A percentile compares a stretch with the other conserved stretches of the same genome.
Conservation (phyloP, 2,888 invertebrate genomes). For the Onchidella celtica region DNA sequence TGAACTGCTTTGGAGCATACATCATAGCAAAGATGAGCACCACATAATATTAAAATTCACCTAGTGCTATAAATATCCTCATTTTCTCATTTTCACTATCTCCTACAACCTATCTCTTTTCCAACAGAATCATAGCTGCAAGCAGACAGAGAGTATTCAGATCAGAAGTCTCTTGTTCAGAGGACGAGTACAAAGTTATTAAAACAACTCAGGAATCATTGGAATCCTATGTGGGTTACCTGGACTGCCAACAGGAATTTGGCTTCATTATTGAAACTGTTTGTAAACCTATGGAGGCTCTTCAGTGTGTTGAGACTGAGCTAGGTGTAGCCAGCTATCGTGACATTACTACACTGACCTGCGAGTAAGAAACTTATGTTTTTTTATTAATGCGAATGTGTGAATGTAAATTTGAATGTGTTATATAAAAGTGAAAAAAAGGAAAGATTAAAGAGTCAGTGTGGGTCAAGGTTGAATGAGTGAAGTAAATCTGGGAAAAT, state of each 20-base stretch:
- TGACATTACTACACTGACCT: not conserved
- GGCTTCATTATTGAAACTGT: not conserved
- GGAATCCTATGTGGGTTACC: not conserved
- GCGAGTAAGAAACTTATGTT: conserved; percentile 10
- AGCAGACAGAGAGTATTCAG: conserved; percentile 12
- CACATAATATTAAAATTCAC: no score
- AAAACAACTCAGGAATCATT: not conserved
- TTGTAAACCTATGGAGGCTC: conserved; percentile 24
- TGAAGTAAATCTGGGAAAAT: no score
- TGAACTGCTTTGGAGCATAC: no score
- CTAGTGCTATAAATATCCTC: no score
- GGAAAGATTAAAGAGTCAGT: no score
- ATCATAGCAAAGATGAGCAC: no score
- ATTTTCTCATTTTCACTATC: no score
- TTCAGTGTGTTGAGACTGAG: not conserved
- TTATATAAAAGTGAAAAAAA: not conserved
- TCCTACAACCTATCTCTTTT: no score
- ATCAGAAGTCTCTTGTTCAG: not conserved
- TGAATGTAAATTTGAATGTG: not conserved
- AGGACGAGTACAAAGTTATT: not conserved
- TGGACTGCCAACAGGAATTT: conserved; percentile 15
- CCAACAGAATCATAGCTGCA: conserved; percentile 4
- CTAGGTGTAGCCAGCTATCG: not conserved
- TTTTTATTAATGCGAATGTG: not conserved
- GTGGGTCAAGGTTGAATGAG: no score